A percentile compares a stretch with the other conserved stretches of the same genome.
phyloP scores from a whole-genome alignment of 2,888 invertebrate species.

The Parelbella ahira region DNA sequence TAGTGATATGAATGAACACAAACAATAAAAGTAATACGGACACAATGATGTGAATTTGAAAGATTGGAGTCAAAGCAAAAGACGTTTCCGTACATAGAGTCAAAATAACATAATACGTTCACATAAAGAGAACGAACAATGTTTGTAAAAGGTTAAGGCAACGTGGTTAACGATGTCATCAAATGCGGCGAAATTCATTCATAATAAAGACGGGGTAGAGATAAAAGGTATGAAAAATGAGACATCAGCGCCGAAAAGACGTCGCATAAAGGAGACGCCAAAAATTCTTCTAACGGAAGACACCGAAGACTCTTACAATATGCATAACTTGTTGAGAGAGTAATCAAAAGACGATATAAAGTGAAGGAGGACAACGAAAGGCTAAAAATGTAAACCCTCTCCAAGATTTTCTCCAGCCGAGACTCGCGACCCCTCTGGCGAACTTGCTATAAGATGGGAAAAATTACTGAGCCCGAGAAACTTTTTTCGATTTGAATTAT shows the following conservation, averaged over 20 bases:
- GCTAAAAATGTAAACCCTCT: constrained; percentile 78
- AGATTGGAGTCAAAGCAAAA: too few relatives aligned
- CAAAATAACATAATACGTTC: too few relatives aligned
- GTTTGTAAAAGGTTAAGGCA: constrained; percentile 18
- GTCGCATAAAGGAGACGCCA: constrained; percentile 55
- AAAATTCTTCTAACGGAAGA: constrained; percentile 63
- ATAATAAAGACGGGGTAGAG: constrained; percentile 55
- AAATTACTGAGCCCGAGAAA: constrained; percentile 74
- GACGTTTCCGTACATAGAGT: too few relatives aligned
- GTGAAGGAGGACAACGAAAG: constrained; percentile 75
- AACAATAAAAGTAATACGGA: too few relatives aligned
- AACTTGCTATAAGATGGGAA: constrained; percentile 77
- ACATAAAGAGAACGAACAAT: constrained; percentile 10
- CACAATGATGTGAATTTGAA: too few relatives aligned
- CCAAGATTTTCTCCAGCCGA: constrained; percentile 70
- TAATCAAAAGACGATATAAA: constrained; percentile 81
- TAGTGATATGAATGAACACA: too few relatives aligned
- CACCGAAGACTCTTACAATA: constrained; percentile 70
- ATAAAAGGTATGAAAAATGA: constrained; percentile 65
- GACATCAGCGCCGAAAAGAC: constrained; percentile 57
- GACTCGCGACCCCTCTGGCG: constrained; percentile 67
- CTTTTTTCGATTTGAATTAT: constrained; percentile 81
- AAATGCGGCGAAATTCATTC: constrained; percentile 57
- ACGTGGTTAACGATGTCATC: constrained; percentile 46
- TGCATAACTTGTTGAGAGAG: constrained; percentile 80